Percentiles rank a stretch among this genome's conserved stretches.
These are phyloP conservation scores for Monomorium pharaonis DNA, from an alignment of 1,140 invertebrate genomes.

Conservation along the genomic window DNA sequence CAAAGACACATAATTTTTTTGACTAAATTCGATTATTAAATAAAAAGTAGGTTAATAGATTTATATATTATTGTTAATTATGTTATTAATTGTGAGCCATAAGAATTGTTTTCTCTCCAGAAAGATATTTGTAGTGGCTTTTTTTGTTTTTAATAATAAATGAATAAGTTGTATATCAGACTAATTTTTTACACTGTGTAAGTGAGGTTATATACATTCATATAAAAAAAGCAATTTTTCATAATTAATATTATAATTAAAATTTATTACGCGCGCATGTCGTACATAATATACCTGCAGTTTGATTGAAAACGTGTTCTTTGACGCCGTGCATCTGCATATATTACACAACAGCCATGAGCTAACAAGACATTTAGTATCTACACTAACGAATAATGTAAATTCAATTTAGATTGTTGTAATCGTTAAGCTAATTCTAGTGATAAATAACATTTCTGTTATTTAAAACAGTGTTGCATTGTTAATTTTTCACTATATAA, in stretches of 20 bases:
- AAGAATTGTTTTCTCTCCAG: neutral
- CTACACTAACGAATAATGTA: constrained; percentile 13
- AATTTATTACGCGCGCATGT: no score
- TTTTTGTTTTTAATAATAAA: neutral
- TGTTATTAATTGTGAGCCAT: no score
- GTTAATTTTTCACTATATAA: neutral
- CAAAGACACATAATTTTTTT: neutral
- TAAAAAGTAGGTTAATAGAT: neutral
- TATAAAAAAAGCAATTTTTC: neutral
- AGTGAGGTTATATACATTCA: neutral
- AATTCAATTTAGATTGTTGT: constrained; percentile 65
- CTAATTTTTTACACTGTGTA: neutral
- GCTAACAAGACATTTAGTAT: constrained; percentile 41
- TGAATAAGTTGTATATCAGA: neutral
- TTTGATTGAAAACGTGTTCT: constrained; percentile 6
- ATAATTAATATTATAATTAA: no score
- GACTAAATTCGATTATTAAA: no score
- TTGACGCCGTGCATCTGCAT: neutral
- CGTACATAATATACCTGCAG: neutral
- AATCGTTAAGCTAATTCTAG: neutral
- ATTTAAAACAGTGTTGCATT: neutral
- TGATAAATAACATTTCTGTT: neutral
- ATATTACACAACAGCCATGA: constrained; percentile 57
- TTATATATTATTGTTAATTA: neutral
- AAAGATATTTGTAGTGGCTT: neutral